These are phyloP conservation scores for Drosophila subobscura DNA, from an alignment of 1,140 invertebrate genomes.

Conservation along the genomic window DNA sequence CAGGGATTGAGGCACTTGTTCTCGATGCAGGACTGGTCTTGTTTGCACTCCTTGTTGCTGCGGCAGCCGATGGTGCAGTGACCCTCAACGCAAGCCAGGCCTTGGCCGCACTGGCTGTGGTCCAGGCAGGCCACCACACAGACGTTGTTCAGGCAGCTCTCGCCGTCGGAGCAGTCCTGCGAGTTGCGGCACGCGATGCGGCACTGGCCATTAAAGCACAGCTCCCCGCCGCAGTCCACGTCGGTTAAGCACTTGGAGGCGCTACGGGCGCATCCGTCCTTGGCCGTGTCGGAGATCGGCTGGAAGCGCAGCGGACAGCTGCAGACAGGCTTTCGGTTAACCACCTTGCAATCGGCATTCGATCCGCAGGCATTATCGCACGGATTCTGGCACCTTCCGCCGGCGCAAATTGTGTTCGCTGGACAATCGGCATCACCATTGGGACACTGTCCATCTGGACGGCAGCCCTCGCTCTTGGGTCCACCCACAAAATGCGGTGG, in stretches of 20 bases:
- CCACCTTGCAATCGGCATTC: conserved; percentile 91
- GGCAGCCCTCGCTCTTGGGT: conserved; percentile 88
- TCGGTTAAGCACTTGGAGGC: conserved; percentile 88
- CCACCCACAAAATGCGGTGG: conserved; percentile 90
- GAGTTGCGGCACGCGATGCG: conserved; percentile 91
- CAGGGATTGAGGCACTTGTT: conserved; percentile 94
- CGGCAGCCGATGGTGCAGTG: conserved; percentile 92
- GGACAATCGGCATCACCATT: conserved; percentile 91
- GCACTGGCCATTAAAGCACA: conserved; percentile 93
- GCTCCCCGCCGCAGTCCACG: conserved; percentile 89
- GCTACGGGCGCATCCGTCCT: conserved; percentile 89
- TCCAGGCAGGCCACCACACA: conserved; percentile 91
- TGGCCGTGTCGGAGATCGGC: conserved; percentile 85
- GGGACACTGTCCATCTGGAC: conserved; percentile 88
- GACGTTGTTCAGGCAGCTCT: conserved; percentile 90
- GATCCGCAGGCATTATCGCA: conserved; percentile 90
- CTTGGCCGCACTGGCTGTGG: conserved; percentile 90
- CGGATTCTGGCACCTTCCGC: conserved; percentile 89
- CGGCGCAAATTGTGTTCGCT: conserved; percentile 88
- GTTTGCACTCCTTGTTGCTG: conserved; percentile 90
- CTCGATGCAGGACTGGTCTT: conserved; percentile 90
- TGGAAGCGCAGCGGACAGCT: conserved; percentile 90
- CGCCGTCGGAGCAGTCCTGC: conserved; percentile 91
- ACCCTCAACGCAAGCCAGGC: conserved; percentile 91
- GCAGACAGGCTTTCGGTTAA: conserved; percentile 90